Conservation (phyloP, 2,797 vertebrate genomes). For the Neosalanx taihuensis region DNA sequence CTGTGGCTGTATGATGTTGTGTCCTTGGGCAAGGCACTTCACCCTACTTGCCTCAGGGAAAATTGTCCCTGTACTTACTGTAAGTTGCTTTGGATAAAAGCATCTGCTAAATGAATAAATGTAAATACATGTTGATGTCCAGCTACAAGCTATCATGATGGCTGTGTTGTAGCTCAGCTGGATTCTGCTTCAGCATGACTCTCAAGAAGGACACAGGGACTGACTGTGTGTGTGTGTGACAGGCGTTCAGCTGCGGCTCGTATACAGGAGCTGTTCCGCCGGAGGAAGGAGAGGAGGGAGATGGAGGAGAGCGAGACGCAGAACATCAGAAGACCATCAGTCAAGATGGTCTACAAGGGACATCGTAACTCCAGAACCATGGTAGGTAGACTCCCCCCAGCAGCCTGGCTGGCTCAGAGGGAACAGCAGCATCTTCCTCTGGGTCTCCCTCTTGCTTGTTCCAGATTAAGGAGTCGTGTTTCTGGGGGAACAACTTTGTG, state of each 20-base stretch:
- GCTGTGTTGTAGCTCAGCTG: background rate
- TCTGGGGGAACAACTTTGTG: slow-evolving; percentile 98
- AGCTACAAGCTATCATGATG: background rate
- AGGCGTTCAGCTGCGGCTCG: slow-evolving; percentile 96
- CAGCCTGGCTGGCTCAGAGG: too few relatives aligned
- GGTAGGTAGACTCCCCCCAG: slow-evolving; percentile 66
- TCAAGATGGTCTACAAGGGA: slow-evolving; percentile 96
- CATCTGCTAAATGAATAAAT: too few relatives aligned
- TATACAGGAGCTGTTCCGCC: slow-evolving; percentile 95
- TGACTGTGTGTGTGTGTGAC: background rate
- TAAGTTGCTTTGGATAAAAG: too few relatives aligned
- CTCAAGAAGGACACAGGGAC: background rate
- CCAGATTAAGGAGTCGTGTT: slow-evolving; percentile 98
- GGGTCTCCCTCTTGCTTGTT: slow-evolving; percentile 21
- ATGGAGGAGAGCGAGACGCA: slow-evolving; percentile 95
- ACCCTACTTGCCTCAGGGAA: too few relatives aligned
- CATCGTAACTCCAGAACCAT: slow-evolving; percentile 98
- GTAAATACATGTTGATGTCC: background rate
- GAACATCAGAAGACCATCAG: slow-evolving; percentile 89
- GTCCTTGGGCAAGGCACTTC: too few relatives aligned
- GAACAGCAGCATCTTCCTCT: background rate
- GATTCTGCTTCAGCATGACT: background rate
- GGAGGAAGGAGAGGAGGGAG: slow-evolving; percentile 94
- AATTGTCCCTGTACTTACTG: too few relatives aligned
- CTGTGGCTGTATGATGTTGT: too few relatives aligned